Evolutionary conservation across 53 echinoderm and acorn worm genomes (phyloP), one percentile per base, ranked within the genome.

Genomic region (Holothuria scabra): DNA sequence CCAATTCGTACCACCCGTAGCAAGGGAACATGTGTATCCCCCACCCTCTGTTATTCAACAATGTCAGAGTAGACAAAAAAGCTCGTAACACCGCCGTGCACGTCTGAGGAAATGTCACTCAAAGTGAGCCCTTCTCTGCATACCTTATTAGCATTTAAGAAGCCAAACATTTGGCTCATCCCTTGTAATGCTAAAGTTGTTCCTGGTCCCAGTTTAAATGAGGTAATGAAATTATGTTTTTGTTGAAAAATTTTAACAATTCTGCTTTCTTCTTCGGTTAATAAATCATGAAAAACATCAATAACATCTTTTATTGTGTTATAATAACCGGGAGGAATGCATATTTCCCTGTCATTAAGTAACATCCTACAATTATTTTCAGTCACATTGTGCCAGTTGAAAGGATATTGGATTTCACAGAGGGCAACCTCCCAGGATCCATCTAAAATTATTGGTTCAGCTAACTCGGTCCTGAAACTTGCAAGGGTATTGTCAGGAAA

Each of bases 1-100:
- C 5, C 28, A 41, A 88, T 63, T 18, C 78, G 74, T 12, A 93
- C 57, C 30, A 84, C 71, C 18, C 87, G 55, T 28, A 90, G 68
- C 20, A 93, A 41, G 1, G 93, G 90, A 1, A 86, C 88, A 34
- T 81, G 72, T 22, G 75, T 85, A 85, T 89, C 92, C 2, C 92
- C 85, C 26, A 92, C 89, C 7, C 76, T 55, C 52, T 89, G 92
- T 25, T 60, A 60, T 66, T 86, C 62, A 2, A 88, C 84, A 52
- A 92, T 92, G 67, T 92, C 92, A 41, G 59, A 86, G 41, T 92
- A 92, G 18, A 89, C 58, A 57, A 65, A 92, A 25, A 92, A 89
- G 23, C 86, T 86, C 32, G 85, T 76, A 65, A 92, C 85, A 25
- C 80, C 67, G 48, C 74, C 65, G 52, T 85, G 85, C 5, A 89